A percentile compares a stretch with the other conserved stretches of the same genome.
Evolutionary conservation across 2,797 vertebrate species (phyloP).

Genomic region (Syngnathus rostellatus): DNA sequence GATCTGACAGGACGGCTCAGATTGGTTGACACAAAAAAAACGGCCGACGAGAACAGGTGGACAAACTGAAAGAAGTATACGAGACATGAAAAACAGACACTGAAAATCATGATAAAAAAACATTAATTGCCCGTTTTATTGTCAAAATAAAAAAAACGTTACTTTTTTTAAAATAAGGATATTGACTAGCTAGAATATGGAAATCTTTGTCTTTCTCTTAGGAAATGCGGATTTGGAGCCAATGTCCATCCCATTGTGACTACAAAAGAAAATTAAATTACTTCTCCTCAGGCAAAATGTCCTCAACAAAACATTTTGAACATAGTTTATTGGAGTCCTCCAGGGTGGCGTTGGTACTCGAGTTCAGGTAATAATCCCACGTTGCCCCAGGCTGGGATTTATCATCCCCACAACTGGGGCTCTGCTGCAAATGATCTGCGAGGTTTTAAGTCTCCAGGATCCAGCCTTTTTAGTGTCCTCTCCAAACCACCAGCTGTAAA

Average conservation of each 20-base stretch:
- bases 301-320: conserved; percentile 44
- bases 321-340: conserved; percentile 31
- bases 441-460: background rate
- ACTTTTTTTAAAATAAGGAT: background rate
- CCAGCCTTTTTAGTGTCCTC: background rate
- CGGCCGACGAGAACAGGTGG: too few relatives aligned
- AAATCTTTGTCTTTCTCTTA: background rate
- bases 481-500: conserved; percentile 2
- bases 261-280: conserved; percentile 2
- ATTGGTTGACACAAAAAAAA: too few relatives aligned
- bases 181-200: background rate
- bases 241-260: background rate
- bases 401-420: conserved; percentile 19
- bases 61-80: too few relatives aligned
- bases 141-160: background rate
- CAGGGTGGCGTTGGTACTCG: conserved; percentile 25
- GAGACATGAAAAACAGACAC: too few relatives aligned
- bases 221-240: background rate
- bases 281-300: conserved; percentile 35
- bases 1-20: too few relatives aligned
- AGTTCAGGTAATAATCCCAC: conserved; percentile 45
- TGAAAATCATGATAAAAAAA: too few relatives aligned
- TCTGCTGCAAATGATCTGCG: conserved; percentile 3
- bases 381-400: conserved; percentile 39
- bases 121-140: too few relatives aligned